A percentile compares a stretch with the other conserved stretches of the same genome.
Conservation (phyloP, 2,113 vertebrate species). For the Marmota flaviventris region DNA sequence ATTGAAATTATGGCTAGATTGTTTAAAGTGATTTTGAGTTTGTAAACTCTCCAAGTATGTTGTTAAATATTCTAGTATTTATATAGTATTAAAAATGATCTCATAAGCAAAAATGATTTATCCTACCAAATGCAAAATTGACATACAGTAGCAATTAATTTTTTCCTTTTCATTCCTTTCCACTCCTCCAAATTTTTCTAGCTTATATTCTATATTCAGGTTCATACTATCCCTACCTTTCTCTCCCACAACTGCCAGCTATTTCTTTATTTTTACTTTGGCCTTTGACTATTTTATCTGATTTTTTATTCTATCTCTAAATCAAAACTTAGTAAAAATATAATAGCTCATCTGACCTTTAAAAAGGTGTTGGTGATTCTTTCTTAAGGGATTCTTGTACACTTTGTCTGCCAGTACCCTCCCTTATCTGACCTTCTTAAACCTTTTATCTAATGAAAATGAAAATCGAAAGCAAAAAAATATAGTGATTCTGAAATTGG, state of each 20-base stretch:
- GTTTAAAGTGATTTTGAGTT: background rate
- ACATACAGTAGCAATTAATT: background rate
- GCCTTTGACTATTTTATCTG: slow-evolving; percentile 59
- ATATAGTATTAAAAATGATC: background rate
- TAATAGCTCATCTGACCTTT: slow-evolving; percentile 69
- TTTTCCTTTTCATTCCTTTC: background rate
- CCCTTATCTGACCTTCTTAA: slow-evolving; percentile 56
- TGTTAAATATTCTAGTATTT: background rate
- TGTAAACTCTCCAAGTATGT: background rate
- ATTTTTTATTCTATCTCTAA: slow-evolving; percentile 67
- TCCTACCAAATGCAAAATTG: background rate
- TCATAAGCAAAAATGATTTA: background rate
- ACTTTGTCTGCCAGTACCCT: background rate
- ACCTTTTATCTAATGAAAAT: slow-evolving; percentile 66
- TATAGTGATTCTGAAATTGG: slow-evolving; percentile 6
- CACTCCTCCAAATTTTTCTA: background rate
- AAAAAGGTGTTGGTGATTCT: slow-evolving; percentile 8
- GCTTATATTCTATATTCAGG: background rate
- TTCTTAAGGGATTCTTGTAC: slow-evolving; percentile 6
- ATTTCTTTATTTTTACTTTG: slow-evolving; percentile 54
- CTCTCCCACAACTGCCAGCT: background rate
- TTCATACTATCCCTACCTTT: background rate
- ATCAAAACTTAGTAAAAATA: slow-evolving; percentile 64
- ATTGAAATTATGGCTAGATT: background rate
- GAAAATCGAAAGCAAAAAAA: slow-evolving; percentile 25